Evolutionary conservation across 2,888 invertebrate species (phyloP), one percentile per base, ranked within the genome.

Genomic region (Acleris laterana): DNA sequence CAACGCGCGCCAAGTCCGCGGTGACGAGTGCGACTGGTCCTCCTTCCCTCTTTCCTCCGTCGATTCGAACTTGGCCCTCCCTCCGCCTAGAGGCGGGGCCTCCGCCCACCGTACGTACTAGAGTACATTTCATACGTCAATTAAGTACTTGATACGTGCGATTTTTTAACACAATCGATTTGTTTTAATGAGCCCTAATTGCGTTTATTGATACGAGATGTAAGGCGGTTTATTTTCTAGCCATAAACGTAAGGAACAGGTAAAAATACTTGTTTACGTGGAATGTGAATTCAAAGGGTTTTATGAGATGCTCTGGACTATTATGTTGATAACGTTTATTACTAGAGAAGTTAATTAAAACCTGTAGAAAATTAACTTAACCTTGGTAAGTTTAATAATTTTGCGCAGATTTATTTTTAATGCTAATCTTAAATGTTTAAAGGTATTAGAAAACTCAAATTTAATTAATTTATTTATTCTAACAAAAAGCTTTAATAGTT

Each of bases 111-210:
- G 25, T 44, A 38, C 55, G 42, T 38, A 28, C 51, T 28, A 17
- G 53, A 52, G 20, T 44, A 55, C 42, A 7, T 85, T 82, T 82
- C 81, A 80, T 74, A 78, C 80, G 80, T 74, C 76, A 76, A 77
- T 78, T 78, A 51, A 22, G 50, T 50, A 72, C 79, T 79, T 80
- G 82, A 84, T 82, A 84, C 77, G 70, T 69, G 79, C 76, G 76
- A 80, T 79, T 85, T 83, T 82, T 83, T 81, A 77, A 74, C 78
- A 73, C 78, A 74, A 87, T 85, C 85, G 83, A 85, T 87, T 85
- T 82, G 83, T 78, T 80, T 79, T 88, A 88, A 89, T 88, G 88
- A 87, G 82, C 67, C 76, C 80, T 89, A 89, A 90, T 90, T 88
- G 85, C 81, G 77, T 84, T 87, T 84, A 89, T 89, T 84, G 87